A percentile compares a stretch with the other conserved stretches of the same genome.
These are phyloP conservation scores for Doryteuthis pealeii DNA, from an alignment of 1,140 invertebrate genomes.

Conservation along the genomic window DNA sequence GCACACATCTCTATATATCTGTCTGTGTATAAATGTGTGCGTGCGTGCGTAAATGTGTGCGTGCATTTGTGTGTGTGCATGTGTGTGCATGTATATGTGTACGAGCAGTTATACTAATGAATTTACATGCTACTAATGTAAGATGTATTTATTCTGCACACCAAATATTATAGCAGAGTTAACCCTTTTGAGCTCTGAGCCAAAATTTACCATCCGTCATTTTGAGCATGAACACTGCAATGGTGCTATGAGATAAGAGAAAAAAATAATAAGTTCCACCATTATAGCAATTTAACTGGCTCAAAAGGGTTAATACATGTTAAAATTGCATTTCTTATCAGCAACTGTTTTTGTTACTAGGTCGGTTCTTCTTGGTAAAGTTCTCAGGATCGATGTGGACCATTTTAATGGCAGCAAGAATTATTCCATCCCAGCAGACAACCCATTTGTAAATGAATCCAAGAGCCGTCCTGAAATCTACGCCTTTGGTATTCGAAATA, in stretches of 20 bases:
- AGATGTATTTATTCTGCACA: no score
- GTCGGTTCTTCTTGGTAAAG: constrained; percentile 47
- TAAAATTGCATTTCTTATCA: no score
- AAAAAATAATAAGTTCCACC: no score
- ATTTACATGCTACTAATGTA: no score
- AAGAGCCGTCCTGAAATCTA: constrained; percentile 46
- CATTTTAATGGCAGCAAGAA: constrained; percentile 10
- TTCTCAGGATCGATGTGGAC: constrained; percentile 51
- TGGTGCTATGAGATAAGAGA: no score
- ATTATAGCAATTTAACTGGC: no score
- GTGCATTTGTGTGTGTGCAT: not conserved
- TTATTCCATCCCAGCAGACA: constrained; percentile 46
- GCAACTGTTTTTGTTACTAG: constrained; percentile 25
- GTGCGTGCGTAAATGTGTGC: not conserved
- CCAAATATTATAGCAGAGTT: no score
- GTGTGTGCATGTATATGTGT: not conserved
- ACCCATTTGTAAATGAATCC: constrained; percentile 38
- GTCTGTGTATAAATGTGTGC: not conserved
- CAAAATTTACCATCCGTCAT: no score
- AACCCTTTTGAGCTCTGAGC: no score
- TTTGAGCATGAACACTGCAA: no score
- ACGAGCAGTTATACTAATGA: not conserved
- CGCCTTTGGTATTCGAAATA: constrained; percentile 53
- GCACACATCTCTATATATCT: no score
- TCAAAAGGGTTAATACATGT: no score